Evolutionary conservation across 2,113 vertebrate species (phyloP).

Genomic region (Clarias gariepinus): DNA sequence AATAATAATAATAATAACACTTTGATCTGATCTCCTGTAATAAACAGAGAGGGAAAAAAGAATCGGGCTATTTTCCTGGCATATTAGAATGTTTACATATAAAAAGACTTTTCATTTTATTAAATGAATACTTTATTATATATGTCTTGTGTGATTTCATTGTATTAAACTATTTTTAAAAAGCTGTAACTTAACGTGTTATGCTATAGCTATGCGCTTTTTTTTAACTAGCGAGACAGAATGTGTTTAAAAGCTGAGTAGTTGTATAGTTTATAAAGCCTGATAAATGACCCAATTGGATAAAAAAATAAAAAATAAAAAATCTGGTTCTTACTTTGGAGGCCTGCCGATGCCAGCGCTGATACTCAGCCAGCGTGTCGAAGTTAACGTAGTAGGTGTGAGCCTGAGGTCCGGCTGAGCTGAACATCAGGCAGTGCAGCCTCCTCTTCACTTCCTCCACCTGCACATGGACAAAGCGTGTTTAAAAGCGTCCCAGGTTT

Average conservation of each 20-base stretch:
- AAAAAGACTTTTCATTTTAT: background rate
- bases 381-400: conserved; percentile 93
- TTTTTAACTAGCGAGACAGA: background rate
- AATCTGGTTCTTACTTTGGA: conserved; percentile 80
- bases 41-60: background rate
- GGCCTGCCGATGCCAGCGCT: conserved; percentile 91
- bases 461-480: conserved; percentile 63
- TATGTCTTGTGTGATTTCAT: background rate
- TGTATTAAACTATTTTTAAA: background rate
- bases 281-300: conserved; percentile 33
- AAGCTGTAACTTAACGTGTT: background rate
- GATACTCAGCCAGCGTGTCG: conserved; percentile 84
- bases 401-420: conserved; percentile 87
- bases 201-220: background rate
- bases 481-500: background rate
- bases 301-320: background rate
- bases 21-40: background rate
- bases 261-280: background rate
- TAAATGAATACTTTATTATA: background rate
- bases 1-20: background rate
- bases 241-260: background rate
- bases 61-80: background rate
- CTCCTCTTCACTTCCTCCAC: conserved; percentile 90
- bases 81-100: background rate
- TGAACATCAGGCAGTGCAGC: conserved; percentile 88